A percentile compares a stretch with the other conserved stretches of the same genome.
Evolutionary conservation across 2,113 vertebrate species (phyloP).

Genomic region (Otis tarda): DNA sequence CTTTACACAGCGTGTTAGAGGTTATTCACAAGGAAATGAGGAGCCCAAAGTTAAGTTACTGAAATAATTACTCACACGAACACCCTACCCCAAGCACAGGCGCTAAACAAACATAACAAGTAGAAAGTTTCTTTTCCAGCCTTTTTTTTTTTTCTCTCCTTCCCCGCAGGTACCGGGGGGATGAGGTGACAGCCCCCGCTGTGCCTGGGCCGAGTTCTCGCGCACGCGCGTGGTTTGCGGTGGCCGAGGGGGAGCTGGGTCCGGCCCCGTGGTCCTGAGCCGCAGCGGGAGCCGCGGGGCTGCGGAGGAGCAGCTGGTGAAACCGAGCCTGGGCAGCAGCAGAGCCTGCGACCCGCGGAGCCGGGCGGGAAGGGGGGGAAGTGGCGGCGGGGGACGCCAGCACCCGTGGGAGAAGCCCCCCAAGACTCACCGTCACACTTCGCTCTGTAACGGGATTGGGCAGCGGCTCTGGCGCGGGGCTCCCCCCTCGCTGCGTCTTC

Average conservation of each 20-base stretch:
- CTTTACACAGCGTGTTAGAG: neutral
- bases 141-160: neutral
- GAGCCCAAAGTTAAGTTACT: neutral
- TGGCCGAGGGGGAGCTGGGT: neutral
- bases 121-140: neutral
- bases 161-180: neutral
- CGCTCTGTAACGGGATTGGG: neutral
- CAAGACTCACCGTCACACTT: neutral
- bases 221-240: neutral
- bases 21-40: neutral
- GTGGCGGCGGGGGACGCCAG: neutral
- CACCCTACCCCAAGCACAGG: constrained; percentile 10
- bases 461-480: neutral
- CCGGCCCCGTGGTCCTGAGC: neutral
- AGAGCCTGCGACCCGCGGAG: neutral
- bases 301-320: neutral
- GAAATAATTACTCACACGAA: neutral
- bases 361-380: accelerated
- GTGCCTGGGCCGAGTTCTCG: neutral
- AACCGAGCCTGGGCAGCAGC: neutral
- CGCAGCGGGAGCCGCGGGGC: neutral
- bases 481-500: neutral
- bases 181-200: neutral
- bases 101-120: neutral
- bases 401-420: neutral